phyloP scores from a whole-genome alignment of 1,140 invertebrate species.

The Lasaia peninsularis region DNA sequence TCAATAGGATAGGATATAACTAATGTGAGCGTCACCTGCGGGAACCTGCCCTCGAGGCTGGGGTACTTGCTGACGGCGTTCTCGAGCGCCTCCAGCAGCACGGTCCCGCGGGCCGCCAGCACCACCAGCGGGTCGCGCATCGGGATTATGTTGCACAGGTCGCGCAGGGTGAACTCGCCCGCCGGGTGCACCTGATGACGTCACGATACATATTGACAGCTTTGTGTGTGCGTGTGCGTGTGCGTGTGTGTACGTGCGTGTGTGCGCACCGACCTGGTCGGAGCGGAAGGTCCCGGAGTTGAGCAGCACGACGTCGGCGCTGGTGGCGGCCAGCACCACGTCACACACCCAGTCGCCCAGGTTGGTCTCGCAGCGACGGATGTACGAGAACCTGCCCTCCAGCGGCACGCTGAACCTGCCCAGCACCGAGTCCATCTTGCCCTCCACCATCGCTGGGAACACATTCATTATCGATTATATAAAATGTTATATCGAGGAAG shows the following conservation, averaged over 20 bases:
- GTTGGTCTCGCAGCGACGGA: conserved; percentile 91
- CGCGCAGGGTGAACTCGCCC: conserved; percentile 89
- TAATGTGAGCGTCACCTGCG: no score
- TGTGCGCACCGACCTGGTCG: conserved; percentile 74
- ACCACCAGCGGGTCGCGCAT: conserved; percentile 91
- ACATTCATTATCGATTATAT: background rate
- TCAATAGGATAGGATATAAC: no score
- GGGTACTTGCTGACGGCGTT: conserved; percentile 78
- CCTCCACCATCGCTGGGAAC: conserved; percentile 83
- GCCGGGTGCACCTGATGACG: conserved; percentile 83
- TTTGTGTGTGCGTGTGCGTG: background rate
- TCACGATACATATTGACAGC: background rate
- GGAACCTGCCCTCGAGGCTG: conserved; percentile 58
- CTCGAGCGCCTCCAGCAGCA: conserved; percentile 86
- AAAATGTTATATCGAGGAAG: no score
- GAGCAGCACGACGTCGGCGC: conserved; percentile 89
- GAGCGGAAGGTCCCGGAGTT: conserved; percentile 93
- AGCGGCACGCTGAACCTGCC: conserved; percentile 89
- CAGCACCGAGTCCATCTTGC: conserved; percentile 89
- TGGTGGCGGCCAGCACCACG: conserved; percentile 89
- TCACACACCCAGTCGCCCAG: conserved; percentile 94
- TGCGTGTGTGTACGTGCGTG: background rate
- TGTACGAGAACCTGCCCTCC: conserved; percentile 88
- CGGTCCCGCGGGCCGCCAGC: conserved; percentile 80
- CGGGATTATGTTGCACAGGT: conserved; percentile 89